Conservation (phyloP, 2,888 invertebrate genomes). For the Epinotia brunnichana region DNA sequence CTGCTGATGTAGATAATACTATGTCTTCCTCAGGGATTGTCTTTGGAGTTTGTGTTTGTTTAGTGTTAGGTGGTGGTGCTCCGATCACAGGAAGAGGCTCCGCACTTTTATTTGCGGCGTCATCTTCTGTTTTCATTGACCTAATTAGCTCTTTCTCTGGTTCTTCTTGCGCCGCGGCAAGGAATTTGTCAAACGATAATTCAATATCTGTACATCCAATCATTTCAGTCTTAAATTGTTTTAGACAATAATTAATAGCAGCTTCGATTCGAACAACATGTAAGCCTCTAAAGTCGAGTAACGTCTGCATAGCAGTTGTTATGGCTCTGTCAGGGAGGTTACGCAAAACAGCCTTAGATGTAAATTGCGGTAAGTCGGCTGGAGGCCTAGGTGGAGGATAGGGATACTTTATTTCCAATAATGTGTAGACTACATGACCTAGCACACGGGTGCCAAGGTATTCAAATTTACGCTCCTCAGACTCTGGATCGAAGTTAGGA, state of each 20-base stretch:
- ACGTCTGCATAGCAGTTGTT: slow-evolving; percentile 68
- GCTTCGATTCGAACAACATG: slow-evolving; percentile 75
- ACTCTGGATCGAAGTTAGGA: slow-evolving; percentile 71
- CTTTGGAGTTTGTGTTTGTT: slow-evolving; percentile 85
- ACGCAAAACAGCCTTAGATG: slow-evolving; percentile 71
- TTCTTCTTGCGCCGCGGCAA: slow-evolving; percentile 60
- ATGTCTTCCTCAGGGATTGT: slow-evolving; percentile 84
- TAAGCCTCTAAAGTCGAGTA: slow-evolving; percentile 71
- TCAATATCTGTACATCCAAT: slow-evolving; percentile 78
- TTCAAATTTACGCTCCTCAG: slow-evolving; percentile 74
- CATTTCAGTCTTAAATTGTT: slow-evolving; percentile 81
- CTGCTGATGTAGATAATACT: slow-evolving; percentile 76
- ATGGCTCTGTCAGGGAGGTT: slow-evolving; percentile 73
- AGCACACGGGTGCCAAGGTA: slow-evolving; percentile 74
- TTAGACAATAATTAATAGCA: slow-evolving; percentile 84
- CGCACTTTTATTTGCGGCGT: slow-evolving; percentile 58
- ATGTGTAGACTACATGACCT: slow-evolving; percentile 81
- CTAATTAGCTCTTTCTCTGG: slow-evolving; percentile 68
- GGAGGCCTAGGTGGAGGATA: slow-evolving; percentile 64
- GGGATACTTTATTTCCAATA: slow-evolving; percentile 79
- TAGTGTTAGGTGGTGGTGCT: slow-evolving; percentile 65
- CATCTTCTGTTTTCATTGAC: slow-evolving; percentile 69
- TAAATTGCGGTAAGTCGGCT: slow-evolving; percentile 68
- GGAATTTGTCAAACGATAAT: slow-evolving; percentile 69
- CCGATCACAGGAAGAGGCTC: slow-evolving; percentile 60